phyloP scores from a whole-genome alignment of 1,140 invertebrate species.

The Macrosteles quadrilineatus region DNA sequence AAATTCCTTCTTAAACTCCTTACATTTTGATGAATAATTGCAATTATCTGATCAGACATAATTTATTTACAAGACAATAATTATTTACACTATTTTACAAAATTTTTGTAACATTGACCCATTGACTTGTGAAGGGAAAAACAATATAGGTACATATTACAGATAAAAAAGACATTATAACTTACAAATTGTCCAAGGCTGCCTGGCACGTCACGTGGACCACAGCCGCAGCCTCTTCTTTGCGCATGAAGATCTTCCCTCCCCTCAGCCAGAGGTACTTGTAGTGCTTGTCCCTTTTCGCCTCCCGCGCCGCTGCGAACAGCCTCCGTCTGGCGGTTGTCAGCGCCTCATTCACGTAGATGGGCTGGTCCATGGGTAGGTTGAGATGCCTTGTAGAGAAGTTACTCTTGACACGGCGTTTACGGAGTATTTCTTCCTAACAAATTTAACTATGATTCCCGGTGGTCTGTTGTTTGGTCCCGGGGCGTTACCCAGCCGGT shows the following conservation, averaged over 20 bases:
- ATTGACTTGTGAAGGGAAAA: too few relatives aligned
- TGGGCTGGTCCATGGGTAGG: neutral
- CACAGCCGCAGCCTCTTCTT: too few relatives aligned
- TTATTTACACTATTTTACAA: too few relatives aligned
- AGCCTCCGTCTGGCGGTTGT: neutral
- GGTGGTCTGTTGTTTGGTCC: neutral
- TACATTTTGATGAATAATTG: too few relatives aligned
- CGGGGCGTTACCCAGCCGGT: neutral
- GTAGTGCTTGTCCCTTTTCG: neutral
- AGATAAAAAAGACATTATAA: too few relatives aligned
- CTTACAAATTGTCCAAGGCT: too few relatives aligned
- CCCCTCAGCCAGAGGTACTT: neutral
- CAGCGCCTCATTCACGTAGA: constrained; percentile 6
- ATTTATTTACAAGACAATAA: too few relatives aligned
- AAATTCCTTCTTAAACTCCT: too few relatives aligned
- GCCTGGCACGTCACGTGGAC: too few relatives aligned
- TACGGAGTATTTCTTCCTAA: neutral
- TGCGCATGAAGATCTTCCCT: neutral
- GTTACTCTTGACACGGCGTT: constrained; percentile 15
- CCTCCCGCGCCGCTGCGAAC: neutral
- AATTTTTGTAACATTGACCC: too few relatives aligned
- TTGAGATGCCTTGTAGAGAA: constrained; percentile 5
- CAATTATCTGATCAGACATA: too few relatives aligned
- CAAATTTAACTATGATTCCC: constrained; percentile 15
- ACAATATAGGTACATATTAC: too few relatives aligned